Conservation (phyloP, 1,140 invertebrate species). For the Leptestheria dahalacensis region DNA sequence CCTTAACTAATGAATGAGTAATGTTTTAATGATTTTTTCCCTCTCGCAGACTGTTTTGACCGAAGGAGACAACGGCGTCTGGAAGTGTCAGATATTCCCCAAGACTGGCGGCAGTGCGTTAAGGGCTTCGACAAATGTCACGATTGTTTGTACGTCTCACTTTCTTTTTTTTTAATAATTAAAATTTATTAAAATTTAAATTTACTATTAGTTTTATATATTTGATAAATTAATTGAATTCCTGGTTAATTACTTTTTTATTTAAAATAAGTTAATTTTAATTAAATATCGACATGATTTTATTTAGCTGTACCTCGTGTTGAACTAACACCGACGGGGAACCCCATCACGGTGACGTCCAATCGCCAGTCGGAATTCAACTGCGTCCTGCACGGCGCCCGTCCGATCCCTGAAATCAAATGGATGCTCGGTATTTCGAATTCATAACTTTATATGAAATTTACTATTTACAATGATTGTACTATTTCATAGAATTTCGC, state of each 20-base stretch:
- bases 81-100: not conserved
- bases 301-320: slow-evolving; percentile 1
- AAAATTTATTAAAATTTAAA: not conserved
- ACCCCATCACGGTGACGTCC: not conserved
- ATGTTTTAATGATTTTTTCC: not conserved
- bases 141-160: not conserved
- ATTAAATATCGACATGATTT: too few relatives aligned
- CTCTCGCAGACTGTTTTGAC: not conserved
- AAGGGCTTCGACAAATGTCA: slow-evolving; percentile 2
- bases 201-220: too few relatives aligned
- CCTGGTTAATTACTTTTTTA: not conserved
- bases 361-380: not conserved
- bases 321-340: too few relatives aligned
- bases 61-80: slow-evolving; percentile 4
- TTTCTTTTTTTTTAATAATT: not conserved
- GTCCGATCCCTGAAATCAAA: not conserved
- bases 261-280: not conserved
- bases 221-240: not conserved
- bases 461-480: too few relatives aligned
- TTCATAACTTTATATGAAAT: not conserved
- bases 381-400: not conserved
- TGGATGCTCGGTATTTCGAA: slow-evolving; percentile 7
- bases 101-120: not conserved
- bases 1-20: too few relatives aligned
- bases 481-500: too few relatives aligned